Evolutionary conservation across 2,113 vertebrate species (phyloP).

Genomic region (Semnornis frantzii): DNA sequence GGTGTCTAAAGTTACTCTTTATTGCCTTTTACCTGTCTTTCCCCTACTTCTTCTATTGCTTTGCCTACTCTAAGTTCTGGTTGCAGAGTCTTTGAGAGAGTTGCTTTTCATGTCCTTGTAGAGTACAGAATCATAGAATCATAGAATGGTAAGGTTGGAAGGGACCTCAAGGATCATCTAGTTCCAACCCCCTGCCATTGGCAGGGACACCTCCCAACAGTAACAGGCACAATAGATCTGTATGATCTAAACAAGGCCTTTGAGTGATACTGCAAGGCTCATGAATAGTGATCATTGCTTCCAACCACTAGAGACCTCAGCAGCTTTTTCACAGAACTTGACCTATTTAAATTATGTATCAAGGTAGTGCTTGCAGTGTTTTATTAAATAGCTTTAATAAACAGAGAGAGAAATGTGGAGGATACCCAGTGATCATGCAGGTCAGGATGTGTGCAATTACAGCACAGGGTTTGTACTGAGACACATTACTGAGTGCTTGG

Average conservation of each 20-base stretch:
- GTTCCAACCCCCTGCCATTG: too few species aligned
- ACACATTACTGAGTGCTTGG: not conserved
- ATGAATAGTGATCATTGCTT: slow-evolving; percentile 59
- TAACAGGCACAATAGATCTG: not conserved
- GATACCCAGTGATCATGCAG: not conserved
- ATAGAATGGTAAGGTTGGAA: too few species aligned
- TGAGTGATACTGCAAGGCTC: slow-evolving; percentile 31
- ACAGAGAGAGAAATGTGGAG: not conserved
- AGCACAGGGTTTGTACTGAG: not conserved
- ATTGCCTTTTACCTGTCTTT: not conserved
- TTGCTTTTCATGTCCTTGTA: not conserved
- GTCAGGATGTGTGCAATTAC: not conserved
- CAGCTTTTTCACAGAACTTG: slow-evolving; percentile 22
- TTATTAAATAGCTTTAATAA: slow-evolving; percentile 21
- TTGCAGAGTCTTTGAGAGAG: not conserved
- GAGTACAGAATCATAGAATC: too few species aligned
- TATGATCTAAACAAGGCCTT: slow-evolving; percentile 54
- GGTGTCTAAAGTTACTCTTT: not conserved
- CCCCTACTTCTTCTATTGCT: not conserved
- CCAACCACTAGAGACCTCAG: not conserved
- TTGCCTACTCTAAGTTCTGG: not conserved
- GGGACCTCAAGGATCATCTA: too few species aligned
- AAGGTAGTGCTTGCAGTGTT: not conserved
- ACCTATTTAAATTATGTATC: slow-evolving; percentile 49
- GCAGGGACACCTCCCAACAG: too few species aligned